phyloP scores from a whole-genome alignment of 2,113 vertebrate species.

The Pitta sordida region DNA sequence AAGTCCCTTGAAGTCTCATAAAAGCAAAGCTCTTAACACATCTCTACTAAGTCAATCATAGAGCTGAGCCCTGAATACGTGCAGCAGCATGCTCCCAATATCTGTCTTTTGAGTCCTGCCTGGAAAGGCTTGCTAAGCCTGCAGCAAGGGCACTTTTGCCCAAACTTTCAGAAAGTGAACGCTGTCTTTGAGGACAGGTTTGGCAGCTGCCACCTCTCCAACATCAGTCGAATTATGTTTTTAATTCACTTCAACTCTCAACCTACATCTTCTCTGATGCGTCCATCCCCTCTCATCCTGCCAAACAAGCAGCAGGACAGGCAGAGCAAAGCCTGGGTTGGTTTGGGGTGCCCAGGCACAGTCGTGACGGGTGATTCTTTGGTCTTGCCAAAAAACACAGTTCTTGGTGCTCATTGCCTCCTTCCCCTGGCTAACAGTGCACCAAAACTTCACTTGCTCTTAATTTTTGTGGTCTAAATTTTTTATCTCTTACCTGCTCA shows the following conservation, averaged over 20 bases:
- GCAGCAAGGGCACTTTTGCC: neutral
- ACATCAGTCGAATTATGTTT: neutral
- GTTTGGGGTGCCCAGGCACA: neutral
- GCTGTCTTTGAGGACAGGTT: neutral
- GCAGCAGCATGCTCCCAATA: neutral
- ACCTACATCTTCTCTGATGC: neutral
- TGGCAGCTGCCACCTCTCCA: neutral
- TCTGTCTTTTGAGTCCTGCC: neutral
- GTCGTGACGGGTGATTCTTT: neutral
- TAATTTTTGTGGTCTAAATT: neutral
- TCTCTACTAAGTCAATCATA: neutral
- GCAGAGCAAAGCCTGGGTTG: neutral
- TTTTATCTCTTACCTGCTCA: neutral
- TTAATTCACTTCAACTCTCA: neutral
- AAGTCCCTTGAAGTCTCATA: neutral
- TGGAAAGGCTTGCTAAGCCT: neutral
- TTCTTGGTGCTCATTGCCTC: neutral
- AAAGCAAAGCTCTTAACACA: neutral
- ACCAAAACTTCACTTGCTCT: neutral
- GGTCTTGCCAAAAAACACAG: neutral
- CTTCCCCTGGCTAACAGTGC: neutral
- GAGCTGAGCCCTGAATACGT: neutral
- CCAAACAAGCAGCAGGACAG: neutral
- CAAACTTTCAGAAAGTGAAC: neutral
- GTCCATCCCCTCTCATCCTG: neutral